Evolutionary conservation across 2,888 invertebrate genomes (phyloP).

Genomic region (Zele albiditarsus): DNA sequence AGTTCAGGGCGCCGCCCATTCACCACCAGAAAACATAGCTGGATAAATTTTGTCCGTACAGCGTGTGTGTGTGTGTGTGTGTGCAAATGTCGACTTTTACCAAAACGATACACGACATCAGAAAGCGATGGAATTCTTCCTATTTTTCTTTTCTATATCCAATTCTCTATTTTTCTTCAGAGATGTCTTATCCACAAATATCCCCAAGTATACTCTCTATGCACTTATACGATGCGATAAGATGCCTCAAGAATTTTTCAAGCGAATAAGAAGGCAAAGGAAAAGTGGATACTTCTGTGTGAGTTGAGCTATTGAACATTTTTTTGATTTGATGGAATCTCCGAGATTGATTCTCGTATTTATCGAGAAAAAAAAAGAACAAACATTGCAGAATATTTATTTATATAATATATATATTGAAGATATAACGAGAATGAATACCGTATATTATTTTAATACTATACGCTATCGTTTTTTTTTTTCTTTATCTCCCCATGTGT

Average conservation of each 20-base stretch:
- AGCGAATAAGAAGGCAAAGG: background rate
- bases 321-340: constrained; percentile 31
- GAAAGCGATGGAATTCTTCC: background rate
- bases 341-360: constrained; percentile 11
- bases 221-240: constrained; percentile 29
- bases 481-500: constrained; percentile 22
- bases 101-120: background rate
- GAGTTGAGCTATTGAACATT: background rate
- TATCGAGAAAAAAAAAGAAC: background rate
- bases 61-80: constrained; percentile 36
- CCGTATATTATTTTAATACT: constrained; percentile 16
- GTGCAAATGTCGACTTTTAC: constrained; percentile 29
- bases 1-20: constrained; percentile 62
- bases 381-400: background rate
- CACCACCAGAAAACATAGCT: constrained; percentile 44
- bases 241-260: constrained; percentile 14
- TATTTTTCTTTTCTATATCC: background rate
- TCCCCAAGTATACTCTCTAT: constrained; percentile 25
- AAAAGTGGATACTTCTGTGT: constrained; percentile 4
- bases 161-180: constrained; percentile 7
- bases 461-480: background rate
- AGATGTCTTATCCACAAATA: constrained; percentile 18
- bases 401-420: background rate
- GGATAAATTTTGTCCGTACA: constrained; percentile 64
- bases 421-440: background rate